Percentiles rank a stretch among this genome's conserved stretches.
phyloP scores from a whole-genome alignment of 2,888 invertebrate species.

The Escarpia spicata region DNA sequence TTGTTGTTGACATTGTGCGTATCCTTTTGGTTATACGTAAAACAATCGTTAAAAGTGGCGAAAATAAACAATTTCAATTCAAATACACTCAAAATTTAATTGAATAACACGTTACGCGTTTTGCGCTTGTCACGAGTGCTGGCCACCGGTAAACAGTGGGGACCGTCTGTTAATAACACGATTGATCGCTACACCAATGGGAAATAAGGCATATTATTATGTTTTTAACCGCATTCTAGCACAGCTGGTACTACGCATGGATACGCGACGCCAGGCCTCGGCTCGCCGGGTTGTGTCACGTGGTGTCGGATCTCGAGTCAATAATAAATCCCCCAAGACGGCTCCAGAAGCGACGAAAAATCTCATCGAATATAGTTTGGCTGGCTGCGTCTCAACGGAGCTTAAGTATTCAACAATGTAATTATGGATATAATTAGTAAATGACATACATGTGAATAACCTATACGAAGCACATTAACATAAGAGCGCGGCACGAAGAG shows the following conservation, averaged over 20 bases:
- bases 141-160: not conserved
- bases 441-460: not conserved
- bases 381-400: too few species aligned
- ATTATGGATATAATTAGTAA: not conserved
- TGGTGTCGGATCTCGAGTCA: too few species aligned
- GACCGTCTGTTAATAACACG: not conserved
- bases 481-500: too few species aligned
- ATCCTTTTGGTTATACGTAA: too few species aligned
- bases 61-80: too few species aligned
- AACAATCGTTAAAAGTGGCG: too few species aligned
- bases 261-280: not conserved
- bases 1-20: too few species aligned
- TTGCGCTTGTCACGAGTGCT: not conserved
- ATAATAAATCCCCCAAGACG: too few species aligned
- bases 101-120: not conserved
- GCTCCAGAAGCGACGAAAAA: too few species aligned
- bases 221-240: not conserved
- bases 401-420: not conserved
- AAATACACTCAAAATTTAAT: too few species aligned
- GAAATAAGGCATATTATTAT: not conserved
- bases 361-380: too few species aligned
- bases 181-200: not conserved
- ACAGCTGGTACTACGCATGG: not conserved
- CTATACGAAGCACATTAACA: too few species aligned
- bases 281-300: not conserved